Evolutionary conservation across 2,888 invertebrate genomes (phyloP), one percentile per base, ranked within the genome.

Genomic region (Athetis lepigone): DNA sequence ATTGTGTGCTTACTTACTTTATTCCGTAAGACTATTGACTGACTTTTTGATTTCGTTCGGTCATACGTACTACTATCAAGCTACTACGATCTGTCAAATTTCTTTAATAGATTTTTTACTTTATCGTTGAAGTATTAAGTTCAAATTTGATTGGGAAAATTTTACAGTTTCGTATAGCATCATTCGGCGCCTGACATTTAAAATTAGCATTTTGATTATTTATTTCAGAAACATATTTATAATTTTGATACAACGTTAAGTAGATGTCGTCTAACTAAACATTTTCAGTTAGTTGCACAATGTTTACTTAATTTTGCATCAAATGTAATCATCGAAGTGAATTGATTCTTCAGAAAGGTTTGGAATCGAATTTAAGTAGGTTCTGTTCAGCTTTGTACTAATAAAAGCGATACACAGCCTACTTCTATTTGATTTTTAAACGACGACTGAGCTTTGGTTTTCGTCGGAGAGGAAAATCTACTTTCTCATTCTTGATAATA

Each of bases 181-280:
- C 1, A 2, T 2, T 11, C 13, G 33, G 13, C 1, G 13, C 11
- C 3, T 33, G 16, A 4, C 39, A 18, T 29, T 29, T 16, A 13
- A 4, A 18, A 18, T 18, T 23, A 16, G 4, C 6, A 16, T 42
- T 37, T 18, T 1, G 4, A 19, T 1, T n/a, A 9, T 25, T 29
- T 43, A 0, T 55, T 64, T 33, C 43, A 61, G 52, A 18, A 5
- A 16, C 0, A 18, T 33, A 46, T 54, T 19, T 13, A 45, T 36
- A 13, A 39, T 18, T 65, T 57, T 57, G 54, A 36, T 42, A 54
- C 55, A 39, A 45, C 13, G 11, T 51, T 79, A 76, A 77, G 75
- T 77, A 80, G 78, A 61, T 54, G 49, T 71, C 59, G 61, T 75
- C 36, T 45, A 57, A 63, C 70, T 80, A 75, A 33, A 62, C 47